Percentiles rank a stretch among this genome's conserved stretches.
phyloP scores from a whole-genome alignment of 2,888 invertebrate genomes.

The Drosophila trichaetosa region DNA sequence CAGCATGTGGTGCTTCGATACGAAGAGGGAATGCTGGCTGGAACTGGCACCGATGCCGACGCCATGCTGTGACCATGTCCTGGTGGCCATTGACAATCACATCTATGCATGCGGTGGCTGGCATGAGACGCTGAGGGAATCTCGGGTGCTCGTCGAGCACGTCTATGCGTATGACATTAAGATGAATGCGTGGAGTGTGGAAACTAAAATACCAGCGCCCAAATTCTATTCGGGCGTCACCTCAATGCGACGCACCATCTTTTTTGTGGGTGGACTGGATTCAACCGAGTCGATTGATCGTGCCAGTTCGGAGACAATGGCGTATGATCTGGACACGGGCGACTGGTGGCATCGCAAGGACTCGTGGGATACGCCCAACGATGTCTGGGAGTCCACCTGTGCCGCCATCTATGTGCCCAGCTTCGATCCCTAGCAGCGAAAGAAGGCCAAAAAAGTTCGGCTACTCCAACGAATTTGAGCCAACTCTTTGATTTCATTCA shows the following conservation, averaged over 20 bases:
- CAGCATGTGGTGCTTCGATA: slow-evolving; percentile 86
- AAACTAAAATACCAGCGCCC: slow-evolving; percentile 88
- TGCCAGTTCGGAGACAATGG: slow-evolving; percentile 88
- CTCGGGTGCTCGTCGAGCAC: slow-evolving; percentile 87
- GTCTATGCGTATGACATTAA: slow-evolving; percentile 88
- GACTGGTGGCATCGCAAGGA: slow-evolving; percentile 88
- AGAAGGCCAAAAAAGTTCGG: background rate
- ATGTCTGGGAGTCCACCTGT: slow-evolving; percentile 90
- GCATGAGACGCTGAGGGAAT: slow-evolving; percentile 87
- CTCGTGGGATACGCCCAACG: slow-evolving; percentile 88
- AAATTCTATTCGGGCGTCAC: slow-evolving; percentile 89
- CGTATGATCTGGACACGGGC: slow-evolving; percentile 87
- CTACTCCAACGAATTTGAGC: slow-evolving; percentile 21
- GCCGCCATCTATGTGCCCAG: slow-evolving; percentile 89
- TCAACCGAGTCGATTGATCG: slow-evolving; percentile 89
- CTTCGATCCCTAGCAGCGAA: slow-evolving; percentile 38
- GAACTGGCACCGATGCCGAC: slow-evolving; percentile 86
- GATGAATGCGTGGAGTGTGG: slow-evolving; percentile 87
- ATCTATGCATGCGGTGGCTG: slow-evolving; percentile 89
- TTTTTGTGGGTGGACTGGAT: slow-evolving; percentile 89
- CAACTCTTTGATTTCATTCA: background rate
- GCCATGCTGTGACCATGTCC: slow-evolving; percentile 88
- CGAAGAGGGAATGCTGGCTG: slow-evolving; percentile 86
- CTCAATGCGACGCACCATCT: slow-evolving; percentile 87
- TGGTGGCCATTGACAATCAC: slow-evolving; percentile 87